Evolutionary conservation across 1,140 invertebrate species (phyloP).

Genomic region (Drosophila fuyamai): DNA sequence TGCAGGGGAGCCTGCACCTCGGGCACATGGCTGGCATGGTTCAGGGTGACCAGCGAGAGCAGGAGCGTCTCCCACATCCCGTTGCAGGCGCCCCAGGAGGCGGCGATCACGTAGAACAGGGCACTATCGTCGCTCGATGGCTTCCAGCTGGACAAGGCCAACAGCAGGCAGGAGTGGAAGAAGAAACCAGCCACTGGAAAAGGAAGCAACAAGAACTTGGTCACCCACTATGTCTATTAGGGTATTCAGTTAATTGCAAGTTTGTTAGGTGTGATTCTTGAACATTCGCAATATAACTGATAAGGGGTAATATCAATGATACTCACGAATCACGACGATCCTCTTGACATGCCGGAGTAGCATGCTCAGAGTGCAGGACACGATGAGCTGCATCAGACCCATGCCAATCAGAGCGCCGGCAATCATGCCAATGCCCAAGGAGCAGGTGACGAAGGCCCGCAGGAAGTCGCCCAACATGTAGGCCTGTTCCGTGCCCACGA

Average conservation of each 20-base stretch:
- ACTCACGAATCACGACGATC: constrained; percentile 87
- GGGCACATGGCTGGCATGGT: constrained; percentile 69
- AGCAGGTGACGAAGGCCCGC: constrained; percentile 86
- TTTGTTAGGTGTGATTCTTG: too few species aligned
- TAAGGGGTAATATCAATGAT: background rate
- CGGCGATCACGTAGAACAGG: constrained; percentile 89
- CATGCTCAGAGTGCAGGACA: constrained; percentile 89
- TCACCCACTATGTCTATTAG: background rate
- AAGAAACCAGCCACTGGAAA: constrained; percentile 88
- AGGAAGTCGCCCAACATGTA: constrained; percentile 89
- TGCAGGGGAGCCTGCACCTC: constrained; percentile 75
- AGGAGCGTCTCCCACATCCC: constrained; percentile 89
- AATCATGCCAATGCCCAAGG: constrained; percentile 87
- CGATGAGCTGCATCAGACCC: constrained; percentile 88
- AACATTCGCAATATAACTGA: too few species aligned
- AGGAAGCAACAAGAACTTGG: background rate
- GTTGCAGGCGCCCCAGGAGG: constrained; percentile 90
- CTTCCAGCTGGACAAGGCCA: constrained; percentile 88
- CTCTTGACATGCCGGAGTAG: constrained; percentile 87
- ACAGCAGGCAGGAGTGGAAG: constrained; percentile 88
- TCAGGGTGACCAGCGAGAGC: constrained; percentile 80
- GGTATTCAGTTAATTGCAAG: background rate
- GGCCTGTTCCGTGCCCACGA: constrained; percentile 89
- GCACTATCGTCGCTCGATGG: constrained; percentile 89
- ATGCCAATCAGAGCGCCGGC: constrained; percentile 87